Evolutionary conservation across 1,140 invertebrate species (phyloP).

Genomic region (Zaprionus davidi): DNA sequence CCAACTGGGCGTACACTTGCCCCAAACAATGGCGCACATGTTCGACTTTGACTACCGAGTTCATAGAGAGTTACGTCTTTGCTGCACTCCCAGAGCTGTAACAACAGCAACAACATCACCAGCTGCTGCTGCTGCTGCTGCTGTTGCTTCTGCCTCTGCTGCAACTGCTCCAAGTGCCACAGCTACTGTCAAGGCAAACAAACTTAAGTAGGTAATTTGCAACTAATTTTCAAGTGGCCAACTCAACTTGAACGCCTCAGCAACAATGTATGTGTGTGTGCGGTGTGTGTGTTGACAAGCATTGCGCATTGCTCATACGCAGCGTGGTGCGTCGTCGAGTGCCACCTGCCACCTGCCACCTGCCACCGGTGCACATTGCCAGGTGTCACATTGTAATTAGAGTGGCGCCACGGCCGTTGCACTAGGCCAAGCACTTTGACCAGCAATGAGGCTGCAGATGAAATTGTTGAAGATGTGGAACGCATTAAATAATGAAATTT

Average conservation of each 20-base stretch:
- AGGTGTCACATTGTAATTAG: slow-evolving; percentile 40
- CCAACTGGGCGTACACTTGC: slow-evolving; percentile 32
- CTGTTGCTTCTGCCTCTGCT: not conserved
- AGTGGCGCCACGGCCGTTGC: slow-evolving; percentile 6
- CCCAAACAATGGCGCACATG: slow-evolving; percentile 60
- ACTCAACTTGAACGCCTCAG: slow-evolving; percentile 49
- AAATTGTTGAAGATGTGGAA: not conserved
- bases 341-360: slow-evolving; percentile 6
- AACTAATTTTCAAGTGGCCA: slow-evolving; percentile 77
- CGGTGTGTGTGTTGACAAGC: slow-evolving; percentile 14
- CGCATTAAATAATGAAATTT: not conserved
- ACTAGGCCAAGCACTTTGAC: not conserved
- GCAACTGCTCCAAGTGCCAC: slow-evolving; percentile 7
- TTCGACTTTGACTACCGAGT: slow-evolving; percentile 34
- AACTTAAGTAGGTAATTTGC: slow-evolving; percentile 81
- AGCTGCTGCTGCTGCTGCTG: not conserved
- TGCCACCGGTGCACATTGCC: slow-evolving; percentile 14
- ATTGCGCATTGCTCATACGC: slow-evolving; percentile 74
- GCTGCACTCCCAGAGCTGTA: slow-evolving; percentile 6
- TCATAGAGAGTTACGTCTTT: slow-evolving; percentile 21
- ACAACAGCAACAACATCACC: slow-evolving; percentile 2
- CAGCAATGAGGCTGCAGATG: not conserved
- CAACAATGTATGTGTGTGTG: slow-evolving; percentile 24
- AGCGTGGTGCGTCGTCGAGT: slow-evolving; percentile 39
- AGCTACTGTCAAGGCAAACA: slow-evolving; percentile 59